Conservation (phyloP, 2,113 vertebrate genomes). For the Indri indri region DNA sequence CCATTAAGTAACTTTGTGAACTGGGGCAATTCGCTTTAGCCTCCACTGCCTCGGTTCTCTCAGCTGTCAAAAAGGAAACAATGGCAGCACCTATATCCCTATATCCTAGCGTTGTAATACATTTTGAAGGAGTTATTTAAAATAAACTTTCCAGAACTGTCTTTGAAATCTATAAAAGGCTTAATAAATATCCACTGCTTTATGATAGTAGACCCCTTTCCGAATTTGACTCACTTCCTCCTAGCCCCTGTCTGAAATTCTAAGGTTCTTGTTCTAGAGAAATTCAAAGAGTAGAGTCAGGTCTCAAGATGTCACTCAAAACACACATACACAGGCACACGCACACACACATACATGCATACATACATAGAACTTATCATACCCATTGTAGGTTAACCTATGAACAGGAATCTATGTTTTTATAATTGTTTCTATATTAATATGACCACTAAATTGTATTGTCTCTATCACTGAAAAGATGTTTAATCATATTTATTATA, state of each 20-base stretch:
- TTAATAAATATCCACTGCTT: neutral
- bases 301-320: neutral
- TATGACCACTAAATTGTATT: neutral
- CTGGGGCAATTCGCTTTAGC: neutral
- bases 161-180: neutral
- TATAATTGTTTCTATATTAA: neutral
- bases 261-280: neutral
- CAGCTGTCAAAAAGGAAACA: neutral
- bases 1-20: neutral
- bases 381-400: neutral
- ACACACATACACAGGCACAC: neutral
- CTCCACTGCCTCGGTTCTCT: neutral
- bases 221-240: neutral
- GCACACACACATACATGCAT: neutral
- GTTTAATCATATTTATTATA: neutral
- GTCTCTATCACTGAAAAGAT: neutral
- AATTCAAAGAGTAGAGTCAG: neutral
- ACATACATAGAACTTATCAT: neutral
- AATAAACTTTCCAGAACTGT: neutral
- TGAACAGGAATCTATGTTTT: neutral
- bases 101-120: neutral
- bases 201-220: neutral
- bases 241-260: neutral
- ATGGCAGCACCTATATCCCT: neutral
- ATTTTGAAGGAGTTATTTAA: neutral